Evolutionary conservation across 1,140 invertebrate species (phyloP).

Genomic region (Gonatopus flavifemur): DNA sequence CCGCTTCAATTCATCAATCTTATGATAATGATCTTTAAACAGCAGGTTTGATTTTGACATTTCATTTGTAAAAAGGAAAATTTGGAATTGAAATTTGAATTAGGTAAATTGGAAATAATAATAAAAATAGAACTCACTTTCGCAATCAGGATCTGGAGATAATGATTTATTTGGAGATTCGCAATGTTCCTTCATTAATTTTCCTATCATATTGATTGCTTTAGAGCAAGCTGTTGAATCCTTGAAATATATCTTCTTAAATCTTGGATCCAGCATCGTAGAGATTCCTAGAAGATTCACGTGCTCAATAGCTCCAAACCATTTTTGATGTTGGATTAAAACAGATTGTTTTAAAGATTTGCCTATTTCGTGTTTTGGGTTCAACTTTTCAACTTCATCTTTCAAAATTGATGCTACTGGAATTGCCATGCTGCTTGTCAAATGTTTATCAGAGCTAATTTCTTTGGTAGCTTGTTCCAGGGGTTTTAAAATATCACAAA

Average conservation of each 20-base stretch:
- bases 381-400: background rate
- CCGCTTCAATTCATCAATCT: too few species aligned
- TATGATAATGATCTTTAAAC: too few species aligned
- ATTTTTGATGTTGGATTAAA: background rate
- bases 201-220: background rate
- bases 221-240: background rate
- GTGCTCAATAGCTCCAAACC: background rate
- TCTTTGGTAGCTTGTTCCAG: conserved; percentile 47
- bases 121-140: too few species aligned
- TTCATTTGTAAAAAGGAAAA: too few species aligned
- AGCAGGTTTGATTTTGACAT: too few species aligned
- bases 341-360: background rate
- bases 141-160: too few species aligned
- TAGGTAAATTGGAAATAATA: too few species aligned
- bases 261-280: too few species aligned
- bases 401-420: conserved; percentile 23
- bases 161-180: too few species aligned
- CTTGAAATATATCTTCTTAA: background rate
- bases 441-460: conserved; percentile 48
- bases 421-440: conserved; percentile 45
- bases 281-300: background rate
- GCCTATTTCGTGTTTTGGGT: background rate
- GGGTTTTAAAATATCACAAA: conserved; percentile 37
- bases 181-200: background rate
- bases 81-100: too few species aligned